Percentiles rank a stretch among this genome's conserved stretches.
Conservation (phyloP, 2,113 vertebrate species). For the Agelaius phoeniceus region DNA sequence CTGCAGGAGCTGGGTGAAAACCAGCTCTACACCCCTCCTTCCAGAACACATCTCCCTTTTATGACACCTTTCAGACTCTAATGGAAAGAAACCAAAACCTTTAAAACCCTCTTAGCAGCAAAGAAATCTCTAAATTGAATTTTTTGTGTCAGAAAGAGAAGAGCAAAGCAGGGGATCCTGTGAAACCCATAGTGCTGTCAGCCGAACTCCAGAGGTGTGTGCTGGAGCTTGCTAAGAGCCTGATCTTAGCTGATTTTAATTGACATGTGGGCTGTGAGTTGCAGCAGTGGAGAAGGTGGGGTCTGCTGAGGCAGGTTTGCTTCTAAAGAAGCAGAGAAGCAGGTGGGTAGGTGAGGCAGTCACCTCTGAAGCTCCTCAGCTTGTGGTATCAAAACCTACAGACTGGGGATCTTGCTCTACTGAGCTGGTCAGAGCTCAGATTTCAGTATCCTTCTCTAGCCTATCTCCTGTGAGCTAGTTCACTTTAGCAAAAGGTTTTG, state of each 20-base stretch:
- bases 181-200: background rate
- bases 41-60: background rate
- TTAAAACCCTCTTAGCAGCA: background rate
- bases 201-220: background rate
- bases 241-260: background rate
- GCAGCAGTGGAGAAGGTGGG: background rate
- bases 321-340: background rate
- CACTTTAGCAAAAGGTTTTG: background rate
- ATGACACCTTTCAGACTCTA: background rate
- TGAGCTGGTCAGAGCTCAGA: background rate
- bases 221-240: background rate
- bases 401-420: background rate
- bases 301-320: background rate
- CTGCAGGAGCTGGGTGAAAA: background rate
- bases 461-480: background rate
- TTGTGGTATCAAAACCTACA: background rate
- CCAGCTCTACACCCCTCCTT: background rate
- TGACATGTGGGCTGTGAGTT: background rate
- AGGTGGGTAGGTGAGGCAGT: background rate
- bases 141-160: background rate
- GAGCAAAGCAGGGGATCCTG: accelerated
- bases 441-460: background rate
- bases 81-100: background rate
- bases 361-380: background rate
- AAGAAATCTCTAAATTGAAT: background rate